These are phyloP conservation scores for Aradophagus sp. DNA, from an alignment of 1,140 invertebrate species.

Conservation along the genomic window DNA sequence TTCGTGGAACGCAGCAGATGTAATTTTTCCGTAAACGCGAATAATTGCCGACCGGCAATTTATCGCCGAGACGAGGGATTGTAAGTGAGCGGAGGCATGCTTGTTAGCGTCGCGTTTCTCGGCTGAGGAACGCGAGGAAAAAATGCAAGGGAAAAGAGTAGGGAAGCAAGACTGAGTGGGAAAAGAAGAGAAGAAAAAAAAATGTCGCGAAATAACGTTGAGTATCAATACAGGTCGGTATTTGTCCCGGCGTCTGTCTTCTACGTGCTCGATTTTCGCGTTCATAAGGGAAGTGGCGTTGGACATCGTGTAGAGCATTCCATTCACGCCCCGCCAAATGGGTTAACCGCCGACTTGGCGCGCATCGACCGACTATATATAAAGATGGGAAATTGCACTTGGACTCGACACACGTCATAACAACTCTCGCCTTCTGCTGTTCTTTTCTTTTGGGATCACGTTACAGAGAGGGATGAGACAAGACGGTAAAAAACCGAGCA, in stretches of 20 bases:
- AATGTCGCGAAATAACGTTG: slow-evolving; percentile 38
- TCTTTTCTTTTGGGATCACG: slow-evolving; percentile 17
- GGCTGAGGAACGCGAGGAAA: too few relatives aligned
- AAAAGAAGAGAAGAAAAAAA: slow-evolving; percentile 24
- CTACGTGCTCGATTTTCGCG: slow-evolving; percentile 54
- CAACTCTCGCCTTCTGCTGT: slow-evolving; percentile 34
- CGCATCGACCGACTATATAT: slow-evolving; percentile 51
- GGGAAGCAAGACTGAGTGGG: too few relatives aligned
- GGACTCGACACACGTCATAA: slow-evolving; percentile 47
- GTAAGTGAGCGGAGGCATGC: too few relatives aligned
- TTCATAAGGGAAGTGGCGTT: slow-evolving; percentile 59
- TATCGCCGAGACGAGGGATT: too few relatives aligned
- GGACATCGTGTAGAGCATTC: slow-evolving; percentile 66
- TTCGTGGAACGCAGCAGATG: too few relatives aligned
- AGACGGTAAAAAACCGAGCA: too few relatives aligned
- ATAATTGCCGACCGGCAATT: not conserved
- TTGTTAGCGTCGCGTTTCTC: not conserved
- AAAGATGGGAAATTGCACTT: slow-evolving; percentile 61
- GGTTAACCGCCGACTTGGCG: slow-evolving; percentile 64
- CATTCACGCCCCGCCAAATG: slow-evolving; percentile 67
- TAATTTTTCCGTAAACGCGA: slow-evolving; percentile 2
- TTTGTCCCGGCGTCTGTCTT: slow-evolving; percentile 52
- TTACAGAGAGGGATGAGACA: slow-evolving; percentile 26
- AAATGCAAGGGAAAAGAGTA: too few relatives aligned
- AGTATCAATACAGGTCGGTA: slow-evolving; percentile 32